These are phyloP conservation scores for Stenodera caucasica DNA, from an alignment of 2,888 invertebrate genomes.

Conservation along the genomic window DNA sequence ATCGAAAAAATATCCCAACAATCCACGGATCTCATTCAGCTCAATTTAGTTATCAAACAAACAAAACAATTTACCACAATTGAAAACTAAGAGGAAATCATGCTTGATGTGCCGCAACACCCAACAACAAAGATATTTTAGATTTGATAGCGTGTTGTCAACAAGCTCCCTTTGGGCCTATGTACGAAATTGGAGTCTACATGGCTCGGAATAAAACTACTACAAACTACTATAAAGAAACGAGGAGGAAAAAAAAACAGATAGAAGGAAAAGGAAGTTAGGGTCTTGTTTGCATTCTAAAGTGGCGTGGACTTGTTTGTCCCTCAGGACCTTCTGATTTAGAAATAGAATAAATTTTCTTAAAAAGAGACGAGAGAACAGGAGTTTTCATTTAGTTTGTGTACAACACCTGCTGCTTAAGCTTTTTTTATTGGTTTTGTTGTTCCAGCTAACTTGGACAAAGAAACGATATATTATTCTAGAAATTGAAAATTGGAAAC, in stretches of 20 bases:
- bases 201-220: conserved; percentile 37
- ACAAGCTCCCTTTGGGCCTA: conserved; percentile 37
- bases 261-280: conserved; percentile 30
- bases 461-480: neutral
- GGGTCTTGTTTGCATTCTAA: conserved; percentile 41
- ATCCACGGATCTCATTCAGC: neutral
- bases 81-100: neutral
- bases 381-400: neutral
- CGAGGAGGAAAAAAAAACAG: neutral
- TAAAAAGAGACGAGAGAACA: conserved; percentile 16
- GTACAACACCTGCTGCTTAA: conserved; percentile 13
- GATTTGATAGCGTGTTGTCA: conserved; percentile 43
- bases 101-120: neutral
- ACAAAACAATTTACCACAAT: neutral
- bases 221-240: neutral
- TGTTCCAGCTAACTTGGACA: neutral
- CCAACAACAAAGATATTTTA: conserved; percentile 37
- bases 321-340: conserved; percentile 38
- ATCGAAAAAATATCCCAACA: neutral
- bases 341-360: conserved; percentile 42
- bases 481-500: neutral
- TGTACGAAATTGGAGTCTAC: conserved; percentile 40
- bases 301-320: conserved; percentile 33
- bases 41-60: neutral
- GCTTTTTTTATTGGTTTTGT: conserved; percentile 6